phyloP scores from a whole-genome alignment of 2,888 invertebrate species.

The Isoperla grammatica region DNA sequence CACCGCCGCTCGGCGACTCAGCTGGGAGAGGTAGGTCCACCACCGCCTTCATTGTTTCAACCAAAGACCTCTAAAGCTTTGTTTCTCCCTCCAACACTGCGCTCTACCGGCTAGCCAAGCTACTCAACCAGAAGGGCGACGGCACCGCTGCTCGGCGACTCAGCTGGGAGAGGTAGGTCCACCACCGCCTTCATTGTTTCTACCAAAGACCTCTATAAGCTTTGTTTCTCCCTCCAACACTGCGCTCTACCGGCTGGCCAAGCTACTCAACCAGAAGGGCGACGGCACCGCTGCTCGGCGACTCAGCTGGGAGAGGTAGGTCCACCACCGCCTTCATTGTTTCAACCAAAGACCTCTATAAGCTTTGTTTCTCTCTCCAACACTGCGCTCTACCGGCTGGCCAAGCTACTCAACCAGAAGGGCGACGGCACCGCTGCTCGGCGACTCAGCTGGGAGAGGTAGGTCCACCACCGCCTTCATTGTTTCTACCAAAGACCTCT shows the following conservation, averaged over 20 bases:
- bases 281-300: conserved; percentile 49
- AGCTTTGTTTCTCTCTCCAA: too few species aligned
- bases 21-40: conserved; percentile 61
- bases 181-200: too few species aligned
- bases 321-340: too few species aligned
- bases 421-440: conserved; percentile 48
- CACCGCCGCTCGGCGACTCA: conserved; percentile 51
- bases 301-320: conserved; percentile 60
- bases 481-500: too few species aligned
- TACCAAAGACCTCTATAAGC: too few species aligned
- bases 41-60: too few species aligned
- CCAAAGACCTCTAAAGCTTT: too few species aligned
- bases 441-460: conserved; percentile 61
- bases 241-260: conserved; percentile 51
- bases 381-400: conserved; percentile 50
- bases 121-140: conserved; percentile 50
- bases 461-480: too few species aligned
- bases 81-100: conserved; percentile 41
- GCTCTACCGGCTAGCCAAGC: conserved; percentile 50
- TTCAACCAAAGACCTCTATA: too few species aligned
- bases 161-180: conserved; percentile 60
- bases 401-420: conserved; percentile 51
- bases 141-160: conserved; percentile 51
- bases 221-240: conserved; percentile 38
- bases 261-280: conserved; percentile 50